These are phyloP conservation scores for Progne subis DNA, from an alignment of 2,113 vertebrate species.

Conservation along the genomic window DNA sequence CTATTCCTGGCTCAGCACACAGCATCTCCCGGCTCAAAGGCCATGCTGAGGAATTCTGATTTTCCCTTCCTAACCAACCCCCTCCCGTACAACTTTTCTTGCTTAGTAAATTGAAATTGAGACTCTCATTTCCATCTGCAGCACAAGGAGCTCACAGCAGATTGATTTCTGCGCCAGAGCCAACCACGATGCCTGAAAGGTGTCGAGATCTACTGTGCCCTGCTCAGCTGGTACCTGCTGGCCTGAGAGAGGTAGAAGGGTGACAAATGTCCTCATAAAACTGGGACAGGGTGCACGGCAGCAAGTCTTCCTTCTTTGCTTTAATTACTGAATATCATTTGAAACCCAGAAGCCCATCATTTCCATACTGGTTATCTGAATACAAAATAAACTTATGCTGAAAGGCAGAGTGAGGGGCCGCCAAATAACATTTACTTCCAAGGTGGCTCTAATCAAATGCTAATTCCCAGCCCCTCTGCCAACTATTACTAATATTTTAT, in stretches of 20 bases:
- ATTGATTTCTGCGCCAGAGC: conserved; percentile 4
- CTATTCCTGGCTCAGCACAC: not conserved
- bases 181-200: not conserved
- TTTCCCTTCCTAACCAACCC: not conserved
- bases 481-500: conserved; percentile 47
- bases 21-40: not conserved
- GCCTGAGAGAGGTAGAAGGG: not conserved
- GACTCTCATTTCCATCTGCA: not conserved
- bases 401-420: not conserved
- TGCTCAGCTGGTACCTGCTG: not conserved
- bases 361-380: not conserved
- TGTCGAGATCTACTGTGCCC: not conserved
- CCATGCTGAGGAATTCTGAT: conserved; percentile 13
- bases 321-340: conserved; percentile 43
- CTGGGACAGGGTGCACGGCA: not conserved
- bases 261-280: conserved; percentile 9
- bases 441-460: conserved; percentile 50
- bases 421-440: conserved; percentile 24
- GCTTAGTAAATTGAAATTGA: conserved; percentile 37
- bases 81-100: not conserved
- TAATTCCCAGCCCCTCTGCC: conserved; percentile 47
- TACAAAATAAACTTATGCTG: not conserved
- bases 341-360: not conserved
- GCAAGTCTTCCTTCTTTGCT: not conserved
- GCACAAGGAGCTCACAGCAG: not conserved